phyloP scores from a whole-genome alignment of 1,140 invertebrate genomes.

The Ectropis grisescens region DNA sequence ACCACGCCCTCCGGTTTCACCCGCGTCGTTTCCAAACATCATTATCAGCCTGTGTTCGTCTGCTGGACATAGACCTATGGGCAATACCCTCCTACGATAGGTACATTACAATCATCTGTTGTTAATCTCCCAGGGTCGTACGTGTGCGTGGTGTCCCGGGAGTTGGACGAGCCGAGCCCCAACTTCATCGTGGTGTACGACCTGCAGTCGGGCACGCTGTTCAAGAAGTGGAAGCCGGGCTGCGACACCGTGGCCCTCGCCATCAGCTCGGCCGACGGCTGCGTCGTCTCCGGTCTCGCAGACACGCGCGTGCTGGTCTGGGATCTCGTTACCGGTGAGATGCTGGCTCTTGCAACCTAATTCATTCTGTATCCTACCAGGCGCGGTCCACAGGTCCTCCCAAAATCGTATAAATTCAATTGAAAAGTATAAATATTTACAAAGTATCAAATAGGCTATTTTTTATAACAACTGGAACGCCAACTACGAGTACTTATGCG shows the following conservation, averaged over 20 bases:
- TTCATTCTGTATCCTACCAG: too few species aligned
- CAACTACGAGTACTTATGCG: too few species aligned
- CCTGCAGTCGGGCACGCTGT: slow-evolving; percentile 90
- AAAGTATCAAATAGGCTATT: too few species aligned
- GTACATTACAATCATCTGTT: too few species aligned
- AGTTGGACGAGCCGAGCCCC: slow-evolving; percentile 84
- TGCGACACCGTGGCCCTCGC: slow-evolving; percentile 84
- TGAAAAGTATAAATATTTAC: too few species aligned
- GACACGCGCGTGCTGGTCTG: slow-evolving; percentile 87
- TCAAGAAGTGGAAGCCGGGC: slow-evolving; percentile 91
- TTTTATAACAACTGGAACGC: too few species aligned
- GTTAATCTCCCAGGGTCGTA: slow-evolving; percentile 72
- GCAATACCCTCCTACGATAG: too few species aligned
- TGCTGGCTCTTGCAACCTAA: not conserved
- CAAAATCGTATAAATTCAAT: too few species aligned
- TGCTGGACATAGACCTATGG: not conserved
- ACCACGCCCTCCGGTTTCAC: too few species aligned
- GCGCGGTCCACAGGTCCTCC: too few species aligned
- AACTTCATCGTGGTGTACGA: slow-evolving; percentile 94
- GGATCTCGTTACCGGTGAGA: slow-evolving; percentile 86
- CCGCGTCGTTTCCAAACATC: too few species aligned
- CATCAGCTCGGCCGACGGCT: slow-evolving; percentile 83
- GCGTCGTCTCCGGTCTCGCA: slow-evolving; percentile 86
- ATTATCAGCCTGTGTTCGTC: too few species aligned
- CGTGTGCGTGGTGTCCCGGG: slow-evolving; percentile 78